phyloP scores from a whole-genome alignment of 2,888 invertebrate species.

The Homarus gammarus region DNA sequence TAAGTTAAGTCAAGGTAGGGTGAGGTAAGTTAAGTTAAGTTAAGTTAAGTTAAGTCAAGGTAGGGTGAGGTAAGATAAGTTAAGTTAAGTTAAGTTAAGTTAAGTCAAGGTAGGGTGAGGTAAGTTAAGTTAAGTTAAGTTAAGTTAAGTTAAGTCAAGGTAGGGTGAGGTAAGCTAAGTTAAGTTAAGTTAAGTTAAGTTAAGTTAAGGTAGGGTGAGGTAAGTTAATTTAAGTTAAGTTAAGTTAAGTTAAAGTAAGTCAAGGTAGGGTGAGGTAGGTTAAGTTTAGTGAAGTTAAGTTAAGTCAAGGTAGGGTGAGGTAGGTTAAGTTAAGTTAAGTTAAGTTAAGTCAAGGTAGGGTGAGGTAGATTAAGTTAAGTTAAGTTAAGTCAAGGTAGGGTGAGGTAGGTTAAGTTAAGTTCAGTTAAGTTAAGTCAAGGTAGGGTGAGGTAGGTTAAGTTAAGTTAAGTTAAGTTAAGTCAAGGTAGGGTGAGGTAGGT shows the following conservation, averaged over 20 bases:
- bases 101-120: slow-evolving; percentile 14
- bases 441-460: slow-evolving; percentile 33
- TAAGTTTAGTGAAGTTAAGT: no score
- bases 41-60: slow-evolving; percentile 7
- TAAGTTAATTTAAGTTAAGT: no score
- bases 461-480: slow-evolving; percentile 23
- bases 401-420: slow-evolving; percentile 33
- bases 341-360: slow-evolving; percentile 27
- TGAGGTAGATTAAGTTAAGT: slow-evolving; percentile 30
- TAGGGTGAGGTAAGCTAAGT: no score
- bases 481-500: slow-evolving; percentile 20
- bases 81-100: background rate
- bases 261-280: no score
- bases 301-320: background rate
- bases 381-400: slow-evolving; percentile 27
- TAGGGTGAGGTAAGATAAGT: background rate
- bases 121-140: no score
- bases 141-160: slow-evolving; percentile 14
- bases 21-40: no score
- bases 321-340: slow-evolving; percentile 22
- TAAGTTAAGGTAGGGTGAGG: background rate
- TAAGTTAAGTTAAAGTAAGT: no score
- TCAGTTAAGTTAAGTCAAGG: slow-evolving; percentile 26
- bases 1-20: no score
- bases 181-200: slow-evolving; percentile 30